phyloP scores from a whole-genome alignment of 2,888 invertebrate species.

The Megalurothrips usitatus region DNA sequence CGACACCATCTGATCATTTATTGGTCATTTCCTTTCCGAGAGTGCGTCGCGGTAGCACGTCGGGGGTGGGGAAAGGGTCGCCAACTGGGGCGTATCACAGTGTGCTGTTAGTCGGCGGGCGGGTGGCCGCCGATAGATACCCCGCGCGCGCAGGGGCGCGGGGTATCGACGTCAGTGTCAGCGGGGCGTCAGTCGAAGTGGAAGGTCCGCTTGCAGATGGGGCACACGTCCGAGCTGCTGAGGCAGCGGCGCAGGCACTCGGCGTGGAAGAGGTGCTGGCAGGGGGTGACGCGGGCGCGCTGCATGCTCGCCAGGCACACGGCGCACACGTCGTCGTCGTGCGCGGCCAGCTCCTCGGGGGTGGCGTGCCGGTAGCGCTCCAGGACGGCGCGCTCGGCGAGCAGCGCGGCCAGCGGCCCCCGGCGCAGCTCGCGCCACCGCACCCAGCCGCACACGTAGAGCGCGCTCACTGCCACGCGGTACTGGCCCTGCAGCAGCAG shows the following conservation, averaged over 20 bases:
- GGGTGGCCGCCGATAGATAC: not conserved
- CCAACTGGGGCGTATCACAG: not conserved
- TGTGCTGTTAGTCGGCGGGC: not conserved
- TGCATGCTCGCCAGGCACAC: slow-evolving; percentile 68
- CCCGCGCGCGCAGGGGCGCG: not conserved
- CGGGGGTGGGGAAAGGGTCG: not conserved
- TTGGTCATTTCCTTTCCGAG: too few relatives aligned
- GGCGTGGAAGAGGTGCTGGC: slow-evolving; percentile 75
- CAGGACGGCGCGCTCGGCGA: slow-evolving; percentile 58
- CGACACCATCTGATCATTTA: too few relatives aligned
- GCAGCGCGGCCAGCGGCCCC: slow-evolving; percentile 47
- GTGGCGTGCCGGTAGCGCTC: slow-evolving; percentile 53
- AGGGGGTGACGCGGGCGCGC: slow-evolving; percentile 69
- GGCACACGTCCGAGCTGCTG: slow-evolving; percentile 65
- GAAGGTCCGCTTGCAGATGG: slow-evolving; percentile 65
- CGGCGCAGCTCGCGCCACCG: slow-evolving; percentile 57
- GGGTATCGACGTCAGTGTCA: not conserved
- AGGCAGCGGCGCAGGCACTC: slow-evolving; percentile 69
- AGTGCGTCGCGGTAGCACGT: too few relatives aligned
- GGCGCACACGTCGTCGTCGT: slow-evolving; percentile 75
- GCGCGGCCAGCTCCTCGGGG: slow-evolving; percentile 58
- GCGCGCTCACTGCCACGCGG: slow-evolving; percentile 54
- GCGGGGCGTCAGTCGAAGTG: slow-evolving; percentile 37
- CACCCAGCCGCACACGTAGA: slow-evolving; percentile 63
- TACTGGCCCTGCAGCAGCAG: slow-evolving; percentile 56